phyloP scores from a whole-genome alignment of 1,140 invertebrate species.

The Archegozetes longisetosus region DNA sequence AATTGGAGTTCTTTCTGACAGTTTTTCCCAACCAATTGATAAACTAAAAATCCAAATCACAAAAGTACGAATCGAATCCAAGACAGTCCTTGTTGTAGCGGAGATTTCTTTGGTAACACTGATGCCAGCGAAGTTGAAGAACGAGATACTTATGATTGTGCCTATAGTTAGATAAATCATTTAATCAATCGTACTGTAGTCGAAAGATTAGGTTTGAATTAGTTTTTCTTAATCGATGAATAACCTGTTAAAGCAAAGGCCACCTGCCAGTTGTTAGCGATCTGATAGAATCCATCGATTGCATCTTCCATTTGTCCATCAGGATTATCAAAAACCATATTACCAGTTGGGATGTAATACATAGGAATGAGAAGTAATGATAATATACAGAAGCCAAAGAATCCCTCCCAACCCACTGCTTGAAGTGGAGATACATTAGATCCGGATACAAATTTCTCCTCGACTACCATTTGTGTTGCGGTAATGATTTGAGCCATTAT shows the following conservation, averaged over 20 bases:
- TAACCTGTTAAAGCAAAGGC: slow-evolving; percentile 47
- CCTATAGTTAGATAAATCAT: slow-evolving; percentile 33
- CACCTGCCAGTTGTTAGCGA: slow-evolving; percentile 46
- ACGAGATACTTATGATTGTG: slow-evolving; percentile 79
- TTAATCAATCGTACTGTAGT: not conserved
- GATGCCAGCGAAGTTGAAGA: slow-evolving; percentile 91
- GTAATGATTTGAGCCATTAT: slow-evolving; percentile 75
- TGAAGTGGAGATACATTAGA: slow-evolving; percentile 58
- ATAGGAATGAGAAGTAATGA: slow-evolving; percentile 57
- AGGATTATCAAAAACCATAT: slow-evolving; percentile 54
- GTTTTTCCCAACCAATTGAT: slow-evolving; percentile 51
- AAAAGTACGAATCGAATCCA: slow-evolving; percentile 74
- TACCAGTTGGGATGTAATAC: slow-evolving; percentile 59
- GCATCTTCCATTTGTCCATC: slow-evolving; percentile 65
- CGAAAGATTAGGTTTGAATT: not conserved
- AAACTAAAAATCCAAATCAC: slow-evolving; percentile 74
- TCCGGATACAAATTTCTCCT: slow-evolving; percentile 72
- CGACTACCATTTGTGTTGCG: slow-evolving; percentile 81
- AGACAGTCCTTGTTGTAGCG: slow-evolving; percentile 77
- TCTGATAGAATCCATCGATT: slow-evolving; percentile 63
- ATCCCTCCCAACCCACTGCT: slow-evolving; percentile 82
- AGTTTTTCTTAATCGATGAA: not conserved
- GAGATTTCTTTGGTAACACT: slow-evolving; percentile 87
- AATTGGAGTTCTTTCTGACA: slow-evolving; percentile 57
- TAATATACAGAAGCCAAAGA: slow-evolving; percentile 69